Evolutionary conservation across 2,888 invertebrate species (phyloP).

Genomic region (Lycaena phlaeas): DNA sequence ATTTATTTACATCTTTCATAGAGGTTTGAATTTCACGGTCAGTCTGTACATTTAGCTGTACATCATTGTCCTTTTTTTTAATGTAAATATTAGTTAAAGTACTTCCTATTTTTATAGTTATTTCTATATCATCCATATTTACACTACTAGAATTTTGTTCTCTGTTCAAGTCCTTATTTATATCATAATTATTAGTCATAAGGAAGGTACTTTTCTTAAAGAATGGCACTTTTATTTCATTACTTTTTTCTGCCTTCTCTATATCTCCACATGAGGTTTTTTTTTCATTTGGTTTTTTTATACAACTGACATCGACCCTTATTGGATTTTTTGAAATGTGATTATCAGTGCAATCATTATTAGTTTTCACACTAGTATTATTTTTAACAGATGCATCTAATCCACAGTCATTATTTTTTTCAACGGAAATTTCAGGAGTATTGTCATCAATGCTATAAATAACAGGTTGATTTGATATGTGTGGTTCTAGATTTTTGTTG

Average conservation of each 20-base stretch:
- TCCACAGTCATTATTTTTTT: constrained; percentile 13
- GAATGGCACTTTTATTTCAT: constrained; percentile 30
- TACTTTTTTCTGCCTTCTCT: constrained; percentile 10
- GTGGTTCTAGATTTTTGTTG: constrained; percentile 20
- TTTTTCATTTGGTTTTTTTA: not conserved
- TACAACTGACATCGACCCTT: not conserved
- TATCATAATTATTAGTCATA: constrained; percentile 12
- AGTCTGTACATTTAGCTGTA: constrained; percentile 43
- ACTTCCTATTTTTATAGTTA: constrained; percentile 52
- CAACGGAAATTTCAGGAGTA: constrained; percentile 26
- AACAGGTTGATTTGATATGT: constrained; percentile 7
- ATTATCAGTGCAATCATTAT: constrained; percentile 6
- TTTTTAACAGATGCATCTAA: constrained; percentile 3
- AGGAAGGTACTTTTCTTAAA: constrained; percentile 37
- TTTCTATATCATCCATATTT: constrained; percentile 47
- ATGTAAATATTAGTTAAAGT: constrained; percentile 50
- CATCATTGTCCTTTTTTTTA: constrained; percentile 46
- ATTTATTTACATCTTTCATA: constrained; percentile 23
- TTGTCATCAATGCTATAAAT: constrained; percentile 31
- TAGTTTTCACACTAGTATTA: constrained; percentile 9
- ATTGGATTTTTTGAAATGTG: constrained; percentile 6
- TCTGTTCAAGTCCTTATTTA: constrained; percentile 20
- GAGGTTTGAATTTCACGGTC: constrained; percentile 52
- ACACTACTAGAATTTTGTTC: constrained; percentile 19
- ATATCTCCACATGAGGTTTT: not conserved